Percentiles rank a stretch among this genome's conserved stretches.
These are phyloP conservation scores for Aspidapion aeneum DNA, from an alignment of 2,888 invertebrate genomes.

Conservation along the genomic window DNA sequence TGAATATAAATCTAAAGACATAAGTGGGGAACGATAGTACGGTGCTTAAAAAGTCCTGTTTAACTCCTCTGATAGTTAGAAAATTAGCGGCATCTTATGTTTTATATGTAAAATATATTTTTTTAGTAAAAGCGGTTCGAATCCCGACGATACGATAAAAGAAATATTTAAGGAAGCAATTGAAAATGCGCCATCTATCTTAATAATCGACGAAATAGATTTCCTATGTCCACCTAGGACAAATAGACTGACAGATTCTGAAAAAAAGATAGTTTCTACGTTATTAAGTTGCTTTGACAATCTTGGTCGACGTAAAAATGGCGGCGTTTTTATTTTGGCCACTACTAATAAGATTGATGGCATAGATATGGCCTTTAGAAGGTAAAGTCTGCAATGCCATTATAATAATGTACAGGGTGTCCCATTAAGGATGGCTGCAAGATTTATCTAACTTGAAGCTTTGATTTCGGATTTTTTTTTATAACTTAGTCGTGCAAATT, in stretches of 20 bases:
- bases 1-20: no score
- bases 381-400: slow-evolving; percentile 4
- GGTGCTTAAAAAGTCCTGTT: no score
- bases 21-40: no score
- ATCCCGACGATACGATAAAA: slow-evolving; percentile 69
- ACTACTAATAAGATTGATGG: slow-evolving; percentile 74
- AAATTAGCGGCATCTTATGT: no score
- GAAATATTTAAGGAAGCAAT: slow-evolving; percentile 67
- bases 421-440: no score
- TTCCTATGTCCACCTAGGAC: slow-evolving; percentile 67
- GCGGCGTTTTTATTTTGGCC: slow-evolving; percentile 67
- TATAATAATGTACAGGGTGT: neutral
- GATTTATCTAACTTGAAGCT: no score
- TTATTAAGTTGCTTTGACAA: slow-evolving; percentile 58
- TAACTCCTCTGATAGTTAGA: no score
- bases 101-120: no score
- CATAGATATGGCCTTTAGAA: slow-evolving; percentile 68
- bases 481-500: no score
- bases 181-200: slow-evolving; percentile 67
- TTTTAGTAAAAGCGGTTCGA: neutral
- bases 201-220: slow-evolving; percentile 85
- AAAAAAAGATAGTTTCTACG: slow-evolving; percentile 68
- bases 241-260: slow-evolving; percentile 58
- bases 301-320: slow-evolving; percentile 37
- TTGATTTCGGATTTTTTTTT: no score